These are phyloP conservation scores for Natrix natrix DNA, from an alignment of 2,797 vertebrate species.

Conservation along the genomic window DNA sequence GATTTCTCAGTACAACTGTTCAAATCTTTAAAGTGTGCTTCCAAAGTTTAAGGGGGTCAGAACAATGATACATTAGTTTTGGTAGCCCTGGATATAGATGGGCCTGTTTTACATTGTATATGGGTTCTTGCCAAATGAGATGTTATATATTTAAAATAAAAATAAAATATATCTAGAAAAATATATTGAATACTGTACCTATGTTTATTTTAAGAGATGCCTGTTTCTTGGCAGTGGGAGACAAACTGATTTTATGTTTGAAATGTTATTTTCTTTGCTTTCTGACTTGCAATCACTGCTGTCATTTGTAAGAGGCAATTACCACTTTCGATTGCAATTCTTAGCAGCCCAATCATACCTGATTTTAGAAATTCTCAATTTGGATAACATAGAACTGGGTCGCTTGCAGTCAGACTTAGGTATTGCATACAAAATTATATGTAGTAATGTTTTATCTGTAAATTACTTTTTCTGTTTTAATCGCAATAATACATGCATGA, in stretches of 20 bases:
- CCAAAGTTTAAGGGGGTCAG: not conserved
- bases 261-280: not conserved
- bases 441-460: too few relatives aligned
- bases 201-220: not conserved
- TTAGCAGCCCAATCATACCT: not conserved
- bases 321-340: not conserved
- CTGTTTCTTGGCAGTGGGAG: not conserved
- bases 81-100: not conserved
- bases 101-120: not conserved
- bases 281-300: not conserved
- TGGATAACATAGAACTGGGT: too few relatives aligned
- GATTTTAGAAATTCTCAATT: not conserved
- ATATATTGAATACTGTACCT: not conserved
- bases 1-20: not conserved
- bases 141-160: not conserved
- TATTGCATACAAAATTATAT: too few relatives aligned
- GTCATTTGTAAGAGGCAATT: not conserved
- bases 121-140: not conserved
- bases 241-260: not conserved
- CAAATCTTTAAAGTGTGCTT: not conserved
- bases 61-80: not conserved
- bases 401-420: too few relatives aligned
- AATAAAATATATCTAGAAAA: not conserved
- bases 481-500: too few relatives aligned
- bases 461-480: too few relatives aligned